phyloP scores from a whole-genome alignment of 2,113 vertebrate genomes.

The Xenus cinereus region DNA sequence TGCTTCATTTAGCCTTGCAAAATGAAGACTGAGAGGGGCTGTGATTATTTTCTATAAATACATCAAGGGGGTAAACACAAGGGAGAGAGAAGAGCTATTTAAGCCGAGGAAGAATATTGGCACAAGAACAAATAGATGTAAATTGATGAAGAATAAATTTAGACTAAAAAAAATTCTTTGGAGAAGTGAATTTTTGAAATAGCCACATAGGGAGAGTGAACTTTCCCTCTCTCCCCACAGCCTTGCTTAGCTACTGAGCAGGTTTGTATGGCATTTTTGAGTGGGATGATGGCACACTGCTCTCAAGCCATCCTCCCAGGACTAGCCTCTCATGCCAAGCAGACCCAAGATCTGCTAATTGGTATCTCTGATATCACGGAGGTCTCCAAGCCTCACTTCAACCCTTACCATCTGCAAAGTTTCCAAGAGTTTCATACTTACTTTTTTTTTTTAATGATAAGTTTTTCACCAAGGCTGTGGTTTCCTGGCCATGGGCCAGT shows the following conservation, averaged over 20 bases:
- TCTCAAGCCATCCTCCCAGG: neutral
- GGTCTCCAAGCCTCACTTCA: neutral
- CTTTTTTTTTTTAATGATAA: neutral
- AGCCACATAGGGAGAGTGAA: neutral
- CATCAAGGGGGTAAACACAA: conserved; percentile 55
- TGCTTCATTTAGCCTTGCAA: neutral
- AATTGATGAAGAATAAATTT: conserved; percentile 32
- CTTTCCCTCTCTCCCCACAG: neutral
- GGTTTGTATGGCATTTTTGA: neutral
- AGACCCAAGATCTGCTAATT: neutral
- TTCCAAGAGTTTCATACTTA: neutral
- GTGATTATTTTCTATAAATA: conserved; percentile 59
- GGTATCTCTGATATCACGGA: neutral
- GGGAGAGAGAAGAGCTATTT: conserved; percentile 42
- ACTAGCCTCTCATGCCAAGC: neutral
- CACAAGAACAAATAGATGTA: conserved; percentile 53
- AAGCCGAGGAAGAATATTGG: conserved; percentile 36
- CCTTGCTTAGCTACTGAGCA: neutral
- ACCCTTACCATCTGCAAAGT: neutral
- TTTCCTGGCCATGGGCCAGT: neutral
- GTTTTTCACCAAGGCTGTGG: neutral
- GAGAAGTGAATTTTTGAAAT: neutral
- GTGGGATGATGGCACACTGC: accelerated
- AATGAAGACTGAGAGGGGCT: conserved; percentile 23
- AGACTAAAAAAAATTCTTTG: neutral